phyloP scores from a whole-genome alignment of 2,113 vertebrate genomes.

The Tylochromis polylepis region DNA sequence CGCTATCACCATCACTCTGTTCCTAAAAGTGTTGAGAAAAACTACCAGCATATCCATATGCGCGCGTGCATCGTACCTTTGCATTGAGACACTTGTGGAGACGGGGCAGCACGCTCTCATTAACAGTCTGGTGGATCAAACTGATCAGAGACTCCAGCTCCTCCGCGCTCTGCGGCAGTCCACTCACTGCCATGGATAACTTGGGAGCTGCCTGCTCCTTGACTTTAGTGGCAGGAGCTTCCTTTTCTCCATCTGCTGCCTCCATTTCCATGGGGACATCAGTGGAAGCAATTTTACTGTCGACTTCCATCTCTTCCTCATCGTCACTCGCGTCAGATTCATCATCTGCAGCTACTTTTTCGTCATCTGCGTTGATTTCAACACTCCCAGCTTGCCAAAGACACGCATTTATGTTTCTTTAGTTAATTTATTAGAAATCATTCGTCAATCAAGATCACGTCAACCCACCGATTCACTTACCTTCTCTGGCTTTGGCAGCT shows the following conservation, averaged over 20 bases:
- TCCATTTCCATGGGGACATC: conserved; percentile 62
- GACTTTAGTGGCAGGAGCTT: neutral
- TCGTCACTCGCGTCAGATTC: conserved; percentile 71
- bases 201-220: neutral
- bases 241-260: neutral
- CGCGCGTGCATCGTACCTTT: conserved; percentile 73
- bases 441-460: neutral
- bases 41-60: accelerated
- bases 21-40: neutral
- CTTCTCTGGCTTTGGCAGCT: conserved; percentile 72
- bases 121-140: conserved; percentile 82
- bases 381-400: neutral
- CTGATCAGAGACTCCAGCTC: conserved; percentile 80
- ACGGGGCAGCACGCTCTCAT: conserved; percentile 82
- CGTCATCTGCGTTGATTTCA: neutral
- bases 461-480: conserved; percentile 52
- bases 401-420: neutral
- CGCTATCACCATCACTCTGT: neutral
- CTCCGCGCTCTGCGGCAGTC: conserved; percentile 81
- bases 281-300: neutral
- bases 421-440: neutral
- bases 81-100: conserved; percentile 89
- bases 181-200: conserved; percentile 41
- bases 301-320: conserved; percentile 55
- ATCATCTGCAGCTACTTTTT: conserved; percentile 23